Conservation (phyloP, 2,797 vertebrate genomes). For the Myotis daubentonii region DNA sequence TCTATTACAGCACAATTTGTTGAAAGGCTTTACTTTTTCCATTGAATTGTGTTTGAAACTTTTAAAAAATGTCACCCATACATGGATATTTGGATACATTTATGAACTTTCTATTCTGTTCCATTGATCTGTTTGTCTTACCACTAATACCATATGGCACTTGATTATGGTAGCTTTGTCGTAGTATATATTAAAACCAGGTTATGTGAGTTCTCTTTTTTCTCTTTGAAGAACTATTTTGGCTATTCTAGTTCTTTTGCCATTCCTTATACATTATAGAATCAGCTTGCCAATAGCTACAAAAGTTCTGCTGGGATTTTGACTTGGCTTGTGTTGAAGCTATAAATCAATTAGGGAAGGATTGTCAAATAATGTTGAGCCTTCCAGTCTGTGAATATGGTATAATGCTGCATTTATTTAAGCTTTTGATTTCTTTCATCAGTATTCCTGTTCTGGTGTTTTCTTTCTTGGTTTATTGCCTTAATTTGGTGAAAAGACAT, state of each 20-base stretch:
- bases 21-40: background rate
- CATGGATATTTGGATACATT: background rate
- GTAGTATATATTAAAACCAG: background rate
- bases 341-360: background rate
- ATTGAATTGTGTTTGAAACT: background rate
- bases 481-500: background rate
- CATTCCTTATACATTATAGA: conserved; percentile 21
- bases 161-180: conserved; percentile 25
- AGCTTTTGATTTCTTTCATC: background rate
- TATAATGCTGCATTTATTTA: background rate
- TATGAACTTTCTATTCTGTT: conserved; percentile 1
- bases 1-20: background rate
- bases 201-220: background rate
- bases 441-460: background rate
- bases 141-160: background rate
- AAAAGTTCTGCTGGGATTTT: background rate
- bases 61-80: background rate
- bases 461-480: conserved; percentile 1
- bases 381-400: background rate
- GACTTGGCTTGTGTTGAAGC: background rate
- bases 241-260: background rate
- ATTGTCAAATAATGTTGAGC: background rate
- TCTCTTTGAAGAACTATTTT: conserved; percentile 29
- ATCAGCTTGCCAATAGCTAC: background rate
- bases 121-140: background rate